Evolutionary conservation across 2,113 vertebrate genomes (phyloP).

Genomic region (Eonycteris spelaea): DNA sequence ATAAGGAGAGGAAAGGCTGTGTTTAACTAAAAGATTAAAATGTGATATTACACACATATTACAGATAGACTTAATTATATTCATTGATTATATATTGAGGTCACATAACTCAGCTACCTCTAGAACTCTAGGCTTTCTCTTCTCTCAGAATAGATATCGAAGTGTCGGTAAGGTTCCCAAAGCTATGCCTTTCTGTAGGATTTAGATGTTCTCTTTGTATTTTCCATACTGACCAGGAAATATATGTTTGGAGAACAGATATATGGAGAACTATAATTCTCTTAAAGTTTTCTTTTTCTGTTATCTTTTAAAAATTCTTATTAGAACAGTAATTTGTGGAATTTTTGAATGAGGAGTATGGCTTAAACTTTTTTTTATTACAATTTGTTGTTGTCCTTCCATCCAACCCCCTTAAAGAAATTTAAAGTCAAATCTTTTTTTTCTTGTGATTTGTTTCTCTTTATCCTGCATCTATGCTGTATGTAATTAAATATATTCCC

Average conservation of each 20-base stretch:
- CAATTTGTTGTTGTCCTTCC: neutral
- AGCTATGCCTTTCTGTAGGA: neutral
- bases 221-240: neutral
- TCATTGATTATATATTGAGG: neutral
- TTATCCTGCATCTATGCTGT: neutral
- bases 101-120: neutral
- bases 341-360: neutral
- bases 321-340: neutral
- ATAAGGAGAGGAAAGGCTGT: neutral
- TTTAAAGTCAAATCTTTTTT: neutral
- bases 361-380: neutral
- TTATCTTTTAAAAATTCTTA: neutral
- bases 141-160: neutral
- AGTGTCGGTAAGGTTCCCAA: neutral
- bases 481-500: neutral
- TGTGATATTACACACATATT: neutral
- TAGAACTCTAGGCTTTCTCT: neutral
- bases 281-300: neutral
- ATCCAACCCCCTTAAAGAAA: neutral
- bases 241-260: neutral
- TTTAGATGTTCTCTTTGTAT: neutral
- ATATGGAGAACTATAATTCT: neutral
- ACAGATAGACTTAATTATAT: neutral
- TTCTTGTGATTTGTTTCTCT: conserved; percentile 1
- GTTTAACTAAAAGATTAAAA: neutral